Conservation (phyloP, 2,888 invertebrate genomes). For the Leptopilina drosophilae region DNA sequence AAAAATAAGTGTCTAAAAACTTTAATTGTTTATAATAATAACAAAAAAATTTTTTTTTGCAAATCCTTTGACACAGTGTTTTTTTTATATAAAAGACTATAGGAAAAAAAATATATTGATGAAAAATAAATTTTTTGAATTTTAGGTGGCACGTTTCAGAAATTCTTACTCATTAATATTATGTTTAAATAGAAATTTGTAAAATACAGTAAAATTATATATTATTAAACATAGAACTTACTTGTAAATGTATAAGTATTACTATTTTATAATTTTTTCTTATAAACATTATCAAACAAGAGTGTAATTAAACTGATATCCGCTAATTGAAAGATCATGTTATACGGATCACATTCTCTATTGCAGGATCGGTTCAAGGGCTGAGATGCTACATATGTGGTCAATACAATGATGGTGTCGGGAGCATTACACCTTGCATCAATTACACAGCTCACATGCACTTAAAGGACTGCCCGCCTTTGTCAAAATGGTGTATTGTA, state of each 20-base stretch:
- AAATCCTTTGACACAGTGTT: too few relatives aligned
- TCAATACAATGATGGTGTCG: slow-evolving; percentile 90
- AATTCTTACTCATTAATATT: too few relatives aligned
- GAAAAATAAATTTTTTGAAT: too few relatives aligned
- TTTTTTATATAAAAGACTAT: too few relatives aligned
- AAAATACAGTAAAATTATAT: neutral
- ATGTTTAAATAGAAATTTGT: too few relatives aligned
- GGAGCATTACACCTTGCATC: slow-evolving; percentile 90
- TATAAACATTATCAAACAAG: neutral
- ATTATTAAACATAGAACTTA: neutral
- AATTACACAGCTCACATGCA: slow-evolving; percentile 84
- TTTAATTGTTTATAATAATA: too few relatives aligned
- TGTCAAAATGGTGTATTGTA: slow-evolving; percentile 86
- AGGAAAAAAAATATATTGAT: too few relatives aligned
- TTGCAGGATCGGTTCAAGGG: slow-evolving; percentile 76
- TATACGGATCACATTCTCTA: slow-evolving; percentile 36
- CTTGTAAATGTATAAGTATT: neutral
- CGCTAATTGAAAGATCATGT: slow-evolving; percentile 31
- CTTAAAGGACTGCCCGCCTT: slow-evolving; percentile 83
- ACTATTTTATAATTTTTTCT: neutral
- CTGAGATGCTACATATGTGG: slow-evolving; percentile 88
- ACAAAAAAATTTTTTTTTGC: too few relatives aligned
- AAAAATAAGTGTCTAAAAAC: too few relatives aligned
- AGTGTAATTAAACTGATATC: neutral
- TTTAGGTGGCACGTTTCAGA: too few relatives aligned